These are phyloP conservation scores for Pipistrellus pygmaeus DNA, from an alignment of 2,797 vertebrate species.

Conservation along the genomic window DNA sequence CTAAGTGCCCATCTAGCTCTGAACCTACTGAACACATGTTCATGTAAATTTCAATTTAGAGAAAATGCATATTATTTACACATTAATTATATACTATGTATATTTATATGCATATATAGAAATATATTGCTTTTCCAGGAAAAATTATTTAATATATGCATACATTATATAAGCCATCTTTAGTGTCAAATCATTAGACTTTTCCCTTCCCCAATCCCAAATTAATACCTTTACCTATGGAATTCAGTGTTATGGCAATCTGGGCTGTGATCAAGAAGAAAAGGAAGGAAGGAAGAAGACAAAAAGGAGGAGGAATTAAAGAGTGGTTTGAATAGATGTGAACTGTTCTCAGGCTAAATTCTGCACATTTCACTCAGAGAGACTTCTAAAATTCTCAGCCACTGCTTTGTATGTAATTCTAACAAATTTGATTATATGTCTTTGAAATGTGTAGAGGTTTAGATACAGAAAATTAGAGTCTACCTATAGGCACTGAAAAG, in stretches of 20 bases:
- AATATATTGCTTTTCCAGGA: neutral
- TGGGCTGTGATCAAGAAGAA: neutral
- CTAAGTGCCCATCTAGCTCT: neutral
- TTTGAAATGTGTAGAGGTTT: slow-evolving; percentile 46
- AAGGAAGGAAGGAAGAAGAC: neutral
- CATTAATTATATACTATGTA: neutral
- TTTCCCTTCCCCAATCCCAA: neutral
- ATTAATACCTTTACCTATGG: neutral
- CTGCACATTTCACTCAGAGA: neutral
- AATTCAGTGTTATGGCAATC: neutral
- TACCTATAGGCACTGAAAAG: neutral
- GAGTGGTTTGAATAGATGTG: neutral
- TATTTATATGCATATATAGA: neutral
- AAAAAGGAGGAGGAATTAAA: neutral
- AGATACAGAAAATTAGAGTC: slow-evolving; percentile 24
- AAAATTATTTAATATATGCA: neutral
- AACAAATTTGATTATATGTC: neutral
- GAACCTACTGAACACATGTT: neutral
- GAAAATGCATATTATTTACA: slow-evolving; percentile 14
- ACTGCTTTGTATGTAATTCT: neutral
- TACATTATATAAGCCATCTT: neutral
- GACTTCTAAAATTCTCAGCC: neutral
- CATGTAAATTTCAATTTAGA: neutral
- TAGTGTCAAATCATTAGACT: neutral
- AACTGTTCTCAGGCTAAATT: neutral